phyloP scores from a whole-genome alignment of 2,888 invertebrate species.

The Leucoma salicis region DNA sequence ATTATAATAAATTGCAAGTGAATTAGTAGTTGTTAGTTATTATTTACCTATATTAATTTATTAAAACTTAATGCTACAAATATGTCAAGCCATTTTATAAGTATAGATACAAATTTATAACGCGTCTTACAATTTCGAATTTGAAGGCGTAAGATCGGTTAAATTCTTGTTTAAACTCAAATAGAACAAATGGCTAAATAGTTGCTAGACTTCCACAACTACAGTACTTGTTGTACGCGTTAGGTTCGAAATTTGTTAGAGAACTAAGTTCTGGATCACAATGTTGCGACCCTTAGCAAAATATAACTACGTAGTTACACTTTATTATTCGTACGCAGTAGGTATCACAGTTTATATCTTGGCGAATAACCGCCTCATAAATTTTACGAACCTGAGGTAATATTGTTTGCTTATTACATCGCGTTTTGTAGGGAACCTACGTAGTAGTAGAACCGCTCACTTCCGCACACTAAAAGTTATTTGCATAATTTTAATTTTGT shows the following conservation, averaged over 20 bases:
- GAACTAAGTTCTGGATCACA: slow-evolving; percentile 24
- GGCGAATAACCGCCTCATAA: slow-evolving; percentile 68
- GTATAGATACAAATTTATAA: no score
- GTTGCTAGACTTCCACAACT: slow-evolving; percentile 13
- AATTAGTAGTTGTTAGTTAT: no score
- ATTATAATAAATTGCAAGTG: no score
- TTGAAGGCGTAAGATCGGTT: no score
- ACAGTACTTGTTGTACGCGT: slow-evolving; percentile 14
- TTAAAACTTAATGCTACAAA: no score
- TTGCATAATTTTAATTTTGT: slow-evolving; percentile 62
- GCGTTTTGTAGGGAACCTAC: slow-evolving; percentile 50
- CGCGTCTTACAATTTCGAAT: no score
- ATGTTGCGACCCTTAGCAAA: slow-evolving; percentile 25
- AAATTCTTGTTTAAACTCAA: background rate
- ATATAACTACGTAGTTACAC: slow-evolving; percentile 47
- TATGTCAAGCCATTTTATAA: no score
- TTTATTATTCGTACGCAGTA: slow-evolving; percentile 44
- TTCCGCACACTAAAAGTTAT: slow-evolving; percentile 48
- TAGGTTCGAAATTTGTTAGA: slow-evolving; percentile 17
- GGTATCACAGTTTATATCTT: slow-evolving; percentile 58
- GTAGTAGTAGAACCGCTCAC: slow-evolving; percentile 51
- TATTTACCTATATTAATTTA: no score
- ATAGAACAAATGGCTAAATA: slow-evolving; percentile 9
- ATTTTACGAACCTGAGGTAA: slow-evolving; percentile 68
- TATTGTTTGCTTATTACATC: slow-evolving; percentile 67